Percentiles rank a stretch among this genome's conserved stretches.
Evolutionary conservation across 1,140 invertebrate genomes (phyloP).

Genomic region (Drosophila kanapiae): DNA sequence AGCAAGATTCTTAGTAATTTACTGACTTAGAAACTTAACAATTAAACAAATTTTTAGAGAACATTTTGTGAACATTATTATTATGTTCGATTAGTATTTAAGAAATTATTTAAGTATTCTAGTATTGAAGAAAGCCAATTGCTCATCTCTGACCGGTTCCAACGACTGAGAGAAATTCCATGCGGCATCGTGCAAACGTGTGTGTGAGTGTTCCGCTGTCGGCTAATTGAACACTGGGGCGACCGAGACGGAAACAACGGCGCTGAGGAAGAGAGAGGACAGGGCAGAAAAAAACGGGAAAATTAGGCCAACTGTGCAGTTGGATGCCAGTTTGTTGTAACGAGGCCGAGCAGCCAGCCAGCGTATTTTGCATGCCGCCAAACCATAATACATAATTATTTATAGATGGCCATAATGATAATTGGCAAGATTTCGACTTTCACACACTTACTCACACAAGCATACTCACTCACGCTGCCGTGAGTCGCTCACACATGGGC

Average conservation of each 20-base stretch:
- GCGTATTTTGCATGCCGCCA: slow-evolving; percentile 67
- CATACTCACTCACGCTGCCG: neutral
- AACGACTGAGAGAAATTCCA: slow-evolving; percentile 70
- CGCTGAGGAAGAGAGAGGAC: slow-evolving; percentile 42
- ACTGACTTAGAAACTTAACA: too few species aligned
- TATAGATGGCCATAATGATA: slow-evolving; percentile 61
- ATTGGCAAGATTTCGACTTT: slow-evolving; percentile 62
- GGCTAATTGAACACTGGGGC: slow-evolving; percentile 70
- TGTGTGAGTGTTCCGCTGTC: slow-evolving; percentile 26
- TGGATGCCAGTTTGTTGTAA: slow-evolving; percentile 62
- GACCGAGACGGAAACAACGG: slow-evolving; percentile 21
- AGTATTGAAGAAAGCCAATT: slow-evolving; percentile 8
- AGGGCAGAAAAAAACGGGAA: slow-evolving; percentile 40
- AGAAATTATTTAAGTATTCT: too few species aligned
- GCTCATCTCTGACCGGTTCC: slow-evolving; percentile 37
- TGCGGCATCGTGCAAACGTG: slow-evolving; percentile 35
- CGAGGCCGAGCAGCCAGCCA: slow-evolving; percentile 67
- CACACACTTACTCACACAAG: slow-evolving; percentile 36
- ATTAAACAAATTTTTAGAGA: too few species aligned
- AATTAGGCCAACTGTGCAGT: slow-evolving; percentile 82
- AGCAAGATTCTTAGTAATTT: too few species aligned
- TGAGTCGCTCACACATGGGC: slow-evolving; percentile 23
- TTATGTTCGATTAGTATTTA: too few species aligned
- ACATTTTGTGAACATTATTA: too few species aligned
- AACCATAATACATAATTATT: slow-evolving; percentile 72